These are phyloP conservation scores for Eurystomus glaucurus DNA, from an alignment of 2,797 vertebrate genomes.

Conservation along the genomic window DNA sequence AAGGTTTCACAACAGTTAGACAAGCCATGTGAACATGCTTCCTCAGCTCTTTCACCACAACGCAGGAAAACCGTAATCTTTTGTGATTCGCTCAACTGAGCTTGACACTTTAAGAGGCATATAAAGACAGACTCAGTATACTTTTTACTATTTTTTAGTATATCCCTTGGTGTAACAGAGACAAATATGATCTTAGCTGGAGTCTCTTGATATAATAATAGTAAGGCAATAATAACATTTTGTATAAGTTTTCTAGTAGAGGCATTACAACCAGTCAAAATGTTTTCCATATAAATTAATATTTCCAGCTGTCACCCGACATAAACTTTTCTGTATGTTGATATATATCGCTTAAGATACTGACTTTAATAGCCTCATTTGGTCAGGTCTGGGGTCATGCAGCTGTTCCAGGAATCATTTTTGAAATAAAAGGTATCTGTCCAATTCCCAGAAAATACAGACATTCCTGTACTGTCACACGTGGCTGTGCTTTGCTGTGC, in stretches of 20 bases:
- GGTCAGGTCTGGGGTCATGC: neutral
- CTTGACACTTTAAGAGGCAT: neutral
- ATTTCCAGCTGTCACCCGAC: neutral
- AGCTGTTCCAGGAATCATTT: neutral
- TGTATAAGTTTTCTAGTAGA: neutral
- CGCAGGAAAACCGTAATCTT: neutral
- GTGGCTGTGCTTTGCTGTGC: neutral
- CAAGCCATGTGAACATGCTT: neutral
- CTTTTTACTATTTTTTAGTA: neutral
- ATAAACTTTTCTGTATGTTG: neutral
- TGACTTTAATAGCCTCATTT: neutral
- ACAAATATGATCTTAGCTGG: neutral
- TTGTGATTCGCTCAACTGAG: neutral
- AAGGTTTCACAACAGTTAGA: neutral
- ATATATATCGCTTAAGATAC: neutral
- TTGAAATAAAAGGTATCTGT: neutral
- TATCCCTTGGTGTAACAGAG: neutral
- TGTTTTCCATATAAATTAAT: neutral
- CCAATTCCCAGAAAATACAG: neutral
- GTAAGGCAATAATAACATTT: neutral
- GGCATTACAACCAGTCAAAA: neutral
- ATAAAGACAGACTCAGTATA: fast-evolving
- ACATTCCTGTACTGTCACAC: neutral
- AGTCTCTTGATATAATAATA: neutral
- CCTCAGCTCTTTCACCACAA: neutral